These are phyloP conservation scores for Chitala chitala DNA, from an alignment of 2,113 vertebrate genomes.

Conservation along the genomic window DNA sequence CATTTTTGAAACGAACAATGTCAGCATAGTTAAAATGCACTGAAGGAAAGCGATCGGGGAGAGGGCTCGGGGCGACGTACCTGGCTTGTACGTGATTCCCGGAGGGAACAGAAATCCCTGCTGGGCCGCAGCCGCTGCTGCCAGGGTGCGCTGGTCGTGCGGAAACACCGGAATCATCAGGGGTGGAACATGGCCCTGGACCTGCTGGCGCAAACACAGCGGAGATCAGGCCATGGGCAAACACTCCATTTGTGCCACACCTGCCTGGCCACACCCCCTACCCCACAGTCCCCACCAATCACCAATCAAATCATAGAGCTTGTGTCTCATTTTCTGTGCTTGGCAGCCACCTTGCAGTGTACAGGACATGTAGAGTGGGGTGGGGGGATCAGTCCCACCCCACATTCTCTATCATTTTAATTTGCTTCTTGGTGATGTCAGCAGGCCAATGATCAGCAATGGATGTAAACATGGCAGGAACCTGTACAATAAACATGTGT, in stretches of 20 bases:
- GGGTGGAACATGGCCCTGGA: conserved; percentile 99
- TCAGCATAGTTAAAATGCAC: not conserved
- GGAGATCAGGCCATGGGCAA: conserved; percentile 69
- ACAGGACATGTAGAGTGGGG: no score
- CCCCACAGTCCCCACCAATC: conserved; percentile 46
- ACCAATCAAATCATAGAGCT: conserved; percentile 52
- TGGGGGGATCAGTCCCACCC: not conserved
- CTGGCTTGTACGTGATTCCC: conserved; percentile 99
- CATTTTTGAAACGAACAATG: not conserved
- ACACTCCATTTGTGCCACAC: conserved; percentile 40
- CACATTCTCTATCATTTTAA: no score
- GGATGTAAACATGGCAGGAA: no score
- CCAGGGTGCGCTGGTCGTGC: conserved; percentile 99
- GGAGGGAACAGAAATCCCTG: conserved; percentile 99
- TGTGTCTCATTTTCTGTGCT: not conserved
- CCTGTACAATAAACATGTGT: no score
- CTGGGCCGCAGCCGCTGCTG: conserved; percentile 95
- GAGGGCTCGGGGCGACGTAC: conserved; percentile 53
- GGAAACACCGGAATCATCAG: conserved; percentile 99
- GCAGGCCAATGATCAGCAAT: no score
- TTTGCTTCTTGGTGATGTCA: no score
- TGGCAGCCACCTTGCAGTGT: no score
- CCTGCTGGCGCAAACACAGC: conserved; percentile 86
- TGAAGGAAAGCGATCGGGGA: not conserved
- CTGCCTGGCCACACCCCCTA: conserved; percentile 40